Percentiles rank a stretch among this genome's conserved stretches.
These are phyloP conservation scores for Anneissia japonica DNA, from an alignment of 35 echinoderm and acorn worm species.

Conservation along the genomic window DNA sequence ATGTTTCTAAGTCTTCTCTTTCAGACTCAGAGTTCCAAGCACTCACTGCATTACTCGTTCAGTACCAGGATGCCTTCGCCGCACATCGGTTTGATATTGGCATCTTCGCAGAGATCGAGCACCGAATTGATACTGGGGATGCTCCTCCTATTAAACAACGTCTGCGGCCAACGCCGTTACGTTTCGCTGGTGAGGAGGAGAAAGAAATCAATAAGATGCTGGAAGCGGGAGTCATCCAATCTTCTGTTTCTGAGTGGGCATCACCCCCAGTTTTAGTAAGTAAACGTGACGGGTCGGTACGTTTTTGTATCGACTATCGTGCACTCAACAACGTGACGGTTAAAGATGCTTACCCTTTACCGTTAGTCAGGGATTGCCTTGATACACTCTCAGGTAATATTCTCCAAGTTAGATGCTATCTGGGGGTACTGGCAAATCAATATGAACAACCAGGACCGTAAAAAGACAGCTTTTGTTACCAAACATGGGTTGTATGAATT, in stretches of 20 bases:
- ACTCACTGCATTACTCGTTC: background rate
- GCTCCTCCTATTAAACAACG: constrained; percentile 32
- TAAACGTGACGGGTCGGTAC: constrained; percentile 45
- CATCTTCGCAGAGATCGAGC: constrained; percentile 15
- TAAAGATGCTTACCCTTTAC: constrained; percentile 45
- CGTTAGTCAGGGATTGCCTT: constrained; percentile 21
- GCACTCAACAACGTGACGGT: constrained; percentile 25
- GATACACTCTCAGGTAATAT: constrained; percentile 30
- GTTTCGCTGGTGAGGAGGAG: constrained; percentile 35
- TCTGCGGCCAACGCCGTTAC: constrained; percentile 41
- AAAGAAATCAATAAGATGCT: constrained; percentile 31
- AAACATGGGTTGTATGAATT: constrained; percentile 43
- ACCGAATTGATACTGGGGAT: constrained; percentile 23
- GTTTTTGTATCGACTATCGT: constrained; percentile 50
- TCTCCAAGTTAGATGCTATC: constrained; percentile 51
- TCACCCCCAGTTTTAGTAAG: constrained; percentile 35
- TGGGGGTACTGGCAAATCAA: constrained; percentile 40
- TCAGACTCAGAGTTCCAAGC: background rate
- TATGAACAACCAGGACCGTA: background rate
- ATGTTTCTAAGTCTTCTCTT: background rate
- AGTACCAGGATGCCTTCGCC: constrained; percentile 51
- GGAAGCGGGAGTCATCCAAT: constrained; percentile 46
- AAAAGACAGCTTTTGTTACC: constrained; percentile 51
- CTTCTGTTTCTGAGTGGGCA: constrained; percentile 51
- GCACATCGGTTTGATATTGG: constrained; percentile 36